These are phyloP conservation scores for Lerema accius DNA, from an alignment of 1,140 invertebrate species.

Conservation along the genomic window DNA sequence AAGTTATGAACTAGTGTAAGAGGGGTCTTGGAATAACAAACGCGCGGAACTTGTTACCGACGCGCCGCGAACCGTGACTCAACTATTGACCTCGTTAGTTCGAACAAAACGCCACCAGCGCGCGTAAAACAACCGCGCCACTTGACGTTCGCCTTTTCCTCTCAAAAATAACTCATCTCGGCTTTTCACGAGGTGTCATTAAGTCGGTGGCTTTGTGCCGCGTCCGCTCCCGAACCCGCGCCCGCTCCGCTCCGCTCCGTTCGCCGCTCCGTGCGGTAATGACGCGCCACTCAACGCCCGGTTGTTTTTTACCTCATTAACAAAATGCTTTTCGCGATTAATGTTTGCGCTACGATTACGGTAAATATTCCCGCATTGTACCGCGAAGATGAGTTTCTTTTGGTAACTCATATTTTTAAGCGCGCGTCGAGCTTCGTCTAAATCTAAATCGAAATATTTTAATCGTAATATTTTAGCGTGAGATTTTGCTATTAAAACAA, in stretches of 20 bases:
- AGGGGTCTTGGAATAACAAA: conserved; percentile 53
- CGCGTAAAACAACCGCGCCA: conserved; percentile 77
- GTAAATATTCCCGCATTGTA: conserved; percentile 44
- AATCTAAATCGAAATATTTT: not conserved
- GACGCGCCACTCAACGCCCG: conserved; percentile 59
- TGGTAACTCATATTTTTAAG: conserved; percentile 15
- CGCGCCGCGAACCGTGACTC: conserved; percentile 57
- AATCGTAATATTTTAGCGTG: conserved; percentile 1
- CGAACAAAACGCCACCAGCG: conserved; percentile 68
- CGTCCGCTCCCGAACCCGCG: conserved; percentile 45
- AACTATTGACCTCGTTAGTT: conserved; percentile 81
- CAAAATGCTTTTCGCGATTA: conserved; percentile 65
- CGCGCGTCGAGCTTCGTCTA: not conserved
- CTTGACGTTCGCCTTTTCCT: conserved; percentile 79
- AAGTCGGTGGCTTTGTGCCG: conserved; percentile 54
- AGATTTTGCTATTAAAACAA: not conserved
- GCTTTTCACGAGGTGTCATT: conserved; percentile 80
- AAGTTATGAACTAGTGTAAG: conserved; percentile 33
- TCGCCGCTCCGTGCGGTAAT: conserved; percentile 54
- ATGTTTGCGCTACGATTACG: conserved; percentile 59
- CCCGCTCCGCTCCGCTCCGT: conserved; percentile 46
- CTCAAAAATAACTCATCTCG: conserved; percentile 81
- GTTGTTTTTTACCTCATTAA: conserved; percentile 78
- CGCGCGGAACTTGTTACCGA: conserved; percentile 63
- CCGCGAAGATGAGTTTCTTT: conserved; percentile 17